Evolutionary conservation across 2,888 invertebrate genomes (phyloP).

Genomic region (Autographa gamma): DNA sequence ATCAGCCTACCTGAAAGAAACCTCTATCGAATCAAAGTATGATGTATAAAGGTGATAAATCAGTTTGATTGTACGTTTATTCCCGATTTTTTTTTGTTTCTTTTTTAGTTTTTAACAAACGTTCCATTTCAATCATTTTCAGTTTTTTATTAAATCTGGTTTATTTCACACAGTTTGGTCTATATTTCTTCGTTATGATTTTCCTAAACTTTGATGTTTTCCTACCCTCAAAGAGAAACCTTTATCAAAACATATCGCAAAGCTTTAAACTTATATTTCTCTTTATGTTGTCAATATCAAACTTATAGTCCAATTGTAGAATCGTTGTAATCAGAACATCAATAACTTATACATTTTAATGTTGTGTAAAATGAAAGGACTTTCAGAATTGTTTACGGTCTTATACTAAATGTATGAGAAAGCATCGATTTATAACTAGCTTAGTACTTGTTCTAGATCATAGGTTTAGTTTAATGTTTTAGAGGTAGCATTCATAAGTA

Average conservation of each 20-base stretch:
- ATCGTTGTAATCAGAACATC: constrained; percentile 44
- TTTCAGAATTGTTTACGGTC: constrained; percentile 61
- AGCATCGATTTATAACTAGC: constrained; percentile 56
- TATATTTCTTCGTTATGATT: too few species aligned
- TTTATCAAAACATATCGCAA: not conserved
- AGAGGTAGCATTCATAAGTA: constrained; percentile 7
- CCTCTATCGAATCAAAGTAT: too few species aligned
- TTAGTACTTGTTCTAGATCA: constrained; percentile 46
- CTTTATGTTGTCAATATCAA: constrained; percentile 46
- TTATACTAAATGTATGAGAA: constrained; percentile 62
- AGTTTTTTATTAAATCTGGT: too few species aligned
- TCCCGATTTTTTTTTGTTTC: too few species aligned
- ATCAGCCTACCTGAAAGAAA: too few species aligned
- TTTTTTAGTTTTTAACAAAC: too few species aligned
- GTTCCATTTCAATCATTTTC: too few species aligned
- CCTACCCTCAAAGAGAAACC: not conserved
- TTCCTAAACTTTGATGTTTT: too few species aligned
- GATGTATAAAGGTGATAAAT: too few species aligned
- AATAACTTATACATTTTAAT: constrained; percentile 60
- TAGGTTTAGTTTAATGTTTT: constrained; percentile 42
- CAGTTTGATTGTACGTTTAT: too few species aligned
- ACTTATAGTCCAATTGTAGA: constrained; percentile 52
- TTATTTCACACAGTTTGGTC: too few species aligned
- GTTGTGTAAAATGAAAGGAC: constrained; percentile 58
- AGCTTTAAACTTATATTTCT: not conserved